Evolutionary conservation across 2,113 vertebrate genomes (phyloP), one percentile per base, ranked within the genome.

Genomic region (Hystrix brachyura): DNA sequence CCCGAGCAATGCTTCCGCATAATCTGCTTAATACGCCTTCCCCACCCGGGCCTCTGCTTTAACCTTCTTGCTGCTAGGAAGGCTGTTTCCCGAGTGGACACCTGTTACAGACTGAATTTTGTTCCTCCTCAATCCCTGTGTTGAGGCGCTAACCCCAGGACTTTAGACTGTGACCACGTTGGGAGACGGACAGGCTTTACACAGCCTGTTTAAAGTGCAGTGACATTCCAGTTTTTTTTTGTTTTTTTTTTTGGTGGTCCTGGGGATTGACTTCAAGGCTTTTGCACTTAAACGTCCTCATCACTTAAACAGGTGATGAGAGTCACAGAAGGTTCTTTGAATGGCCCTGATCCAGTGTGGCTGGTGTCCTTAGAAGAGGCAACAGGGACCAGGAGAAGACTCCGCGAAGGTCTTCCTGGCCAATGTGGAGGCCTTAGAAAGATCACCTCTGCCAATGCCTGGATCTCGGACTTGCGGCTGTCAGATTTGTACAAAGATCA

Each of bases 21-120:
- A 43, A 96, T 96, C 51, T 93, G 94, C 48, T 78, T 95, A 15
- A 88, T 7, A 48, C 34, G 34, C 86, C 76, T 25, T 18, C 51
- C 55, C 9, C 0, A 0, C 29, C 32, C 21, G 0, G 1, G 53
- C 46, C 32, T 43, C 87, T 53, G 34, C 57, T 51, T 72, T 55
- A 92, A 83, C 57, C 34, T 51, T 10, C 46, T 74, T 34, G 71
- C 91, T 64, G 15, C 46, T 38, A 38, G 32, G 38, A 14, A 19
- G 13, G 38, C 13, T 27, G 72, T 8, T 84, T 78, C 74, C 72
- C 15, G 27, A 76, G 71, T 0, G 27, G 21, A 7, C 19, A 11
- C 48, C 53, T 53, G 34, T 64, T 15, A 1, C 0, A 59, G 38
- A 25, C n/a, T 69, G 83, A 59, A 5, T 32, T 15, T 46, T 6